Base-by-base conservation (phyloP, 2,888 invertebrate genomes). In the Tridacna gigas region DNA sequence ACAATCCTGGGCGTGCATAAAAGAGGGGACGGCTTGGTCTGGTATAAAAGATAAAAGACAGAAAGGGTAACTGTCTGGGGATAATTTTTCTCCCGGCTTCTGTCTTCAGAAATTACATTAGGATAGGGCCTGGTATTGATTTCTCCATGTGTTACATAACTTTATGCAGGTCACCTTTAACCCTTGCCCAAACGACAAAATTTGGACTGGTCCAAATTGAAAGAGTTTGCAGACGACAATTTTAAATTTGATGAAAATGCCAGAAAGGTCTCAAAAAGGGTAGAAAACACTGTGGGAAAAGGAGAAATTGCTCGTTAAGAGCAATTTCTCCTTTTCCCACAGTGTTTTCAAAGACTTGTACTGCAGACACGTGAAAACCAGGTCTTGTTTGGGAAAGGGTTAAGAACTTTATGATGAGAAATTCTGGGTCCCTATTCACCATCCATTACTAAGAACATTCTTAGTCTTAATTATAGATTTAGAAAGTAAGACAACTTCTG, bases 91-190 rank as follows among this genome's bases (percentile, higher is more conserved):
- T 71, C 51, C 22, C 37, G 25, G 71, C 51, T 25, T 71, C 51
- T 71, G 71, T 71, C 71, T 51, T 47, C 22, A 51, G 48, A 37
- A 48, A 51, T 71, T 48, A 71, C 71, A 71, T 71, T 71, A 71
- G 13, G 71, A 71, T 51, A 71, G 51, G 12, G 71, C 22, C 51
- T 71, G 51, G 56, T 71, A 71, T 71, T 71, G 71, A 71, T 71
- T 51, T 26, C 26, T 48, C 9, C 15, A 51, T 71, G 69, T 69
- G 69, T 69, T 69, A 69, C 47, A 69, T 69, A 69, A 37, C 37
- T 37, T 37, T 37, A 37, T 37, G 37, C 37, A 37, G 37, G 37
- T 37, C 37, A 37, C 37, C 37, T 37, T 37, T 37, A n/a, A n/a
- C n/a, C n/a, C n/a, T n/a, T n/a, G n/a, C n/a, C n/a, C n/a, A n/a